These are phyloP conservation scores for Perccottus glenii DNA, from an alignment of 2,113 vertebrate genomes.

Conservation along the genomic window DNA sequence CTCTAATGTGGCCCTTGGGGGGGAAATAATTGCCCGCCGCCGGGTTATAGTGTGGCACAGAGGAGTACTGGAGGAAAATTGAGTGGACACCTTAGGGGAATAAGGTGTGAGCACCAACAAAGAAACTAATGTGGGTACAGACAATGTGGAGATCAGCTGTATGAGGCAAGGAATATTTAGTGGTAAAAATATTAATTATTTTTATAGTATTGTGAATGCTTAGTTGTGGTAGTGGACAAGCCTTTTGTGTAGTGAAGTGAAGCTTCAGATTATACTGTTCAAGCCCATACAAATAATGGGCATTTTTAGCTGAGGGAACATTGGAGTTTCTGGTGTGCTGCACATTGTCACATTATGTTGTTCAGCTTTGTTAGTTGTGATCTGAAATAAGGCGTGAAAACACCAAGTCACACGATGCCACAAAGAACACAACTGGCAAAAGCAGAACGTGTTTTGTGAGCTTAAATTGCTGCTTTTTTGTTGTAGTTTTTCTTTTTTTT, in stretches of 20 bases:
- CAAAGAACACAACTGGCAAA: slow-evolving; percentile 11
- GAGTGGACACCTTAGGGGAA: too few species aligned
- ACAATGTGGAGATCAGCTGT: too few species aligned
- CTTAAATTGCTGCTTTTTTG: slow-evolving; percentile 7
- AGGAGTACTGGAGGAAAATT: too few species aligned
- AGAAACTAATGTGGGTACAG: too few species aligned
- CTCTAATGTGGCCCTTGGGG: too few species aligned
- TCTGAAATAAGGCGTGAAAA: slow-evolving; percentile 11
- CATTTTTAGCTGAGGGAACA: slow-evolving; percentile 3
- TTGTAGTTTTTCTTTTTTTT: not conserved
- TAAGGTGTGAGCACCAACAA: too few species aligned
- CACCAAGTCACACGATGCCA: slow-evolving; percentile 10
- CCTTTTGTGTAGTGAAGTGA: slow-evolving; percentile 1
- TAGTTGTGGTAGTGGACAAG: not conserved
- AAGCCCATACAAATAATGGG: not conserved
- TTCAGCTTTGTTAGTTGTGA: slow-evolving; percentile 14
- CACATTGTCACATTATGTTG: slow-evolving; percentile 9
- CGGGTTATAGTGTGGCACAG: too few species aligned
- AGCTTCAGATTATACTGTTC: not conserved
- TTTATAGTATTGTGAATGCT: not conserved
- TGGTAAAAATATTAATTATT: not conserved
- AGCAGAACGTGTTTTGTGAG: not conserved
- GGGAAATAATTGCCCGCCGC: too few species aligned
- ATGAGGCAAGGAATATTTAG: too few species aligned
- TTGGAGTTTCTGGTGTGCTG: slow-evolving; percentile 6